phyloP scores from a whole-genome alignment of 2,113 vertebrate genomes.

The Oryzias curvinotus region DNA sequence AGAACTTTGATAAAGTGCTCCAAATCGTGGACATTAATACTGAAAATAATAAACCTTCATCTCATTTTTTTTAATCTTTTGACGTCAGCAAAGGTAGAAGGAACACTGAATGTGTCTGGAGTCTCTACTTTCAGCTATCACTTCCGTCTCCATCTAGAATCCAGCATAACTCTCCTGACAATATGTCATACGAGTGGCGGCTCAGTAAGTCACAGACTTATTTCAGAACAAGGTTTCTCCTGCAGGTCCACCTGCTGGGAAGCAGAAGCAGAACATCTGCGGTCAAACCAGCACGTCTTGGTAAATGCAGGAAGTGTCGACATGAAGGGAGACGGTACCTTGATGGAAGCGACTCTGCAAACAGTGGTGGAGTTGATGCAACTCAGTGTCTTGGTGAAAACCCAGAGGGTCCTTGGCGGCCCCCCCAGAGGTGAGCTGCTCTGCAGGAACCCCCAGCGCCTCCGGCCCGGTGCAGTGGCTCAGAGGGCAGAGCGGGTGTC shows the following conservation, averaged over 20 bases:
- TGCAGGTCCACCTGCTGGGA: slow-evolving; percentile 62
- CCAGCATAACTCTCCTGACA: slow-evolving; percentile 63
- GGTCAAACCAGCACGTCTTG: neutral
- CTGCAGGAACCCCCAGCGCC: slow-evolving; percentile 7
- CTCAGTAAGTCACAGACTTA: slow-evolving; percentile 72
- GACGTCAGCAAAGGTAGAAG: slow-evolving; percentile 13
- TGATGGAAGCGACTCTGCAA: slow-evolving; percentile 55
- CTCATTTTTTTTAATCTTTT: slow-evolving; percentile 29
- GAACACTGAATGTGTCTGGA: slow-evolving; percentile 12
- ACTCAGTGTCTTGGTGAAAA: slow-evolving; percentile 57
- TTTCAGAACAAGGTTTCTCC: slow-evolving; percentile 70
- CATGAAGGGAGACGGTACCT: slow-evolving; percentile 44
- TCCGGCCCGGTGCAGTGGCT: neutral
- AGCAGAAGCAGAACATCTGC: slow-evolving; percentile 4
- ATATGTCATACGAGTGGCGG: slow-evolving; percentile 74
- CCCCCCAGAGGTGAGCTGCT: slow-evolving; percentile 21
- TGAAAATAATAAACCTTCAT: slow-evolving; percentile 27
- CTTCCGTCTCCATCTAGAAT: slow-evolving; percentile 37
- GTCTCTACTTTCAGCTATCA: slow-evolving; percentile 37
- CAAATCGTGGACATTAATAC: slow-evolving; percentile 38
- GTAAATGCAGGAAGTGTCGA: neutral
- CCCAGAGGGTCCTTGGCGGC: slow-evolving; percentile 36
- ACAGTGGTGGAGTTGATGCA: slow-evolving; percentile 73
- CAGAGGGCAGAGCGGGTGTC: slow-evolving; percentile 8
- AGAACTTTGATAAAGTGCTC: slow-evolving; percentile 66